phyloP scores from a whole-genome alignment of 2,797 vertebrate species.

The Girardinus metallicus region DNA sequence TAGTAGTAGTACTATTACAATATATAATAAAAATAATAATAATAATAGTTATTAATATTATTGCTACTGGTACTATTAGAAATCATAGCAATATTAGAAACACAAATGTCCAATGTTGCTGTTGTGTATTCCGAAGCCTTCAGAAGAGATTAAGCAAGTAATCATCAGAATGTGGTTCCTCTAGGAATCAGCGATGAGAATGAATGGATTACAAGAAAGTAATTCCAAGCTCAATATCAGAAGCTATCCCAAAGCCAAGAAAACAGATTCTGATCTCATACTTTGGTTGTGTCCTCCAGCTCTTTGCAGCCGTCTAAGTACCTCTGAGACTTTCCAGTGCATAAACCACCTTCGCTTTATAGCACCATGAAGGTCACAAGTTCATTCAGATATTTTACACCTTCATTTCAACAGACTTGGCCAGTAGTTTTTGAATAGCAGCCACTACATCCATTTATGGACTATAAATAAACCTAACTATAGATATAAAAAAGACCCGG shows the following conservation, averaged over 20 bases:
- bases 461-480: constrained; percentile 11
- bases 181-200: constrained; percentile 73
- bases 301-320: constrained; percentile 63
- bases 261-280: constrained; percentile 78
- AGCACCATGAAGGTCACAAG: constrained; percentile 68
- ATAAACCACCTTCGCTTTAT: constrained; percentile 70
- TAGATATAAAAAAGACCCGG: neutral
- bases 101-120: constrained; percentile 35
- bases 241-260: constrained; percentile 71
- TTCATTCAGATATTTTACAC: constrained; percentile 56
- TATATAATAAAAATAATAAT: neutral
- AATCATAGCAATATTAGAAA: neutral
- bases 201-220: constrained; percentile 80
- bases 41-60: neutral
- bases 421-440: constrained; percentile 18
- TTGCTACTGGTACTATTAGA: neutral
- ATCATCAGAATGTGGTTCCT: constrained; percentile 72
- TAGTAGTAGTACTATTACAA: neutral
- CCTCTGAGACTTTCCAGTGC: constrained; percentile 67
- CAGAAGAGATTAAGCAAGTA: constrained; percentile 71
- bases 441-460: constrained; percentile 7
- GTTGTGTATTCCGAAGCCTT: constrained; percentile 56
- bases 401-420: constrained; percentile 21
- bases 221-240: constrained; percentile 80
- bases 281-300: constrained; percentile 67